Percentiles rank a stretch among this genome's conserved stretches.
Conservation (phyloP, 1,140 invertebrate species). For the Cyphomyrmex costatus region DNA sequence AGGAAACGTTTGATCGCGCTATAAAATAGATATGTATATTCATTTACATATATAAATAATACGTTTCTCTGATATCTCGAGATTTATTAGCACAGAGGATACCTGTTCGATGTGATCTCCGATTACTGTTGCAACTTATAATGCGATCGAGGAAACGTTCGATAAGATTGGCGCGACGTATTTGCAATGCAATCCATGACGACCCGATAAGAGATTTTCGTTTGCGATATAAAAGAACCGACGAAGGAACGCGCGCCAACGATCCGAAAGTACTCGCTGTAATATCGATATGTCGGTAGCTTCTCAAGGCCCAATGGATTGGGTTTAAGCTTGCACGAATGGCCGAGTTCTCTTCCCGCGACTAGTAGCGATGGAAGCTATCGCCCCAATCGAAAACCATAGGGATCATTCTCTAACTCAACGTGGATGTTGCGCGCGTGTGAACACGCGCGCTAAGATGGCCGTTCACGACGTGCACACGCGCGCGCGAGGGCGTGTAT, state of each 20-base stretch:
- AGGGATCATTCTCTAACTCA: not conserved
- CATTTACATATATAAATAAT: constrained; percentile 16
- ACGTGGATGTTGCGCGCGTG: constrained; percentile 58
- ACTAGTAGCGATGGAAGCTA: constrained; percentile 60
- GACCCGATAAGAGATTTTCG: constrained; percentile 24
- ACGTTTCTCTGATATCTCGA: not conserved
- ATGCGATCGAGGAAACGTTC: not conserved
- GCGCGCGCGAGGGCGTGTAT: no score
- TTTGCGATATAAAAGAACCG: constrained; percentile 11
- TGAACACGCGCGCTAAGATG: constrained; percentile 66
- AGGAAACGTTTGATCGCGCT: not conserved
- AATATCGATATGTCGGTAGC: constrained; percentile 27
- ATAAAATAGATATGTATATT: not conserved
- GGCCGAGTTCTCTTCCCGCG: constrained; percentile 55
- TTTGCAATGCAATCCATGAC: not conserved
- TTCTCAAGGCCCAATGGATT: constrained; percentile 62
- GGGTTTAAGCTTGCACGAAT: constrained; percentile 68
- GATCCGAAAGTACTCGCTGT: not conserved
- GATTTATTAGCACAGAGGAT: not conserved
- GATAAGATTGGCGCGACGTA: not conserved
- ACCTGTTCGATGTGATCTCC: not conserved
- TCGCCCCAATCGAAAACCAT: constrained; percentile 49
- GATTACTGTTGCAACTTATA: not conserved
- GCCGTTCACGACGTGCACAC: constrained; percentile 52
- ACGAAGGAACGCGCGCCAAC: not conserved